Conservation (phyloP, 1,140 invertebrate genomes). For the Drosophila tsacasi region DNA sequence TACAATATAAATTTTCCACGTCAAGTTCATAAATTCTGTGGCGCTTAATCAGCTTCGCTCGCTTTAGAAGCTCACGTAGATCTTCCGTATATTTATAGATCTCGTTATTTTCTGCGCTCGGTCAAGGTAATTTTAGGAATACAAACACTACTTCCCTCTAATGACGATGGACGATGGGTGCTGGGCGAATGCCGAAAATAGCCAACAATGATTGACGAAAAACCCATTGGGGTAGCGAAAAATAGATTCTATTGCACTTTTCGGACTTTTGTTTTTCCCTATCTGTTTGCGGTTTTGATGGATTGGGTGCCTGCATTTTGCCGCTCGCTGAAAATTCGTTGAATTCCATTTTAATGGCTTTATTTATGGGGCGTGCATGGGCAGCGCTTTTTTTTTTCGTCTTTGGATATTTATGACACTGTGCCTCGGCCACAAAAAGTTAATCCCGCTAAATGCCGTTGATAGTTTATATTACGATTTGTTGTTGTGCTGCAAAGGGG, state of each 20-base stretch:
- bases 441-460: conserved; percentile 81
- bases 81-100: conserved; percentile 55
- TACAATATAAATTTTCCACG: conserved; percentile 75
- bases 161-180: conserved; percentile 40
- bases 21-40: conserved; percentile 72
- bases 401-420: conserved; percentile 48
- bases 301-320: conserved; percentile 47
- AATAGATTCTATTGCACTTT: conserved; percentile 37
- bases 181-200: conserved; percentile 36
- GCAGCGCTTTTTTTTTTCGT: conserved; percentile 27
- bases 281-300: conserved; percentile 23
- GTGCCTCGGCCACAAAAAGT: conserved; percentile 76
- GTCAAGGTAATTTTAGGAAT: conserved; percentile 76
- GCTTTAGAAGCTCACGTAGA: conserved; percentile 60
- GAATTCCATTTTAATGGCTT: conserved; percentile 75
- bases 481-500: conserved; percentile 33
- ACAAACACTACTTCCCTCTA: conserved; percentile 4
- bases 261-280: neutral
- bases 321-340: conserved; percentile 53
- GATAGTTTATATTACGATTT: conserved; percentile 77
- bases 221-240: conserved; percentile 28
- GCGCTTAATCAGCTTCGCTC: conserved; percentile 69
- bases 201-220: conserved; percentile 49
- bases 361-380: conserved; percentile 76
- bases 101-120: conserved; percentile 53